Percentiles rank a stretch among this genome's conserved stretches.
phyloP scores from a whole-genome alignment of 2,888 invertebrate genomes.

The Blera fallax region DNA sequence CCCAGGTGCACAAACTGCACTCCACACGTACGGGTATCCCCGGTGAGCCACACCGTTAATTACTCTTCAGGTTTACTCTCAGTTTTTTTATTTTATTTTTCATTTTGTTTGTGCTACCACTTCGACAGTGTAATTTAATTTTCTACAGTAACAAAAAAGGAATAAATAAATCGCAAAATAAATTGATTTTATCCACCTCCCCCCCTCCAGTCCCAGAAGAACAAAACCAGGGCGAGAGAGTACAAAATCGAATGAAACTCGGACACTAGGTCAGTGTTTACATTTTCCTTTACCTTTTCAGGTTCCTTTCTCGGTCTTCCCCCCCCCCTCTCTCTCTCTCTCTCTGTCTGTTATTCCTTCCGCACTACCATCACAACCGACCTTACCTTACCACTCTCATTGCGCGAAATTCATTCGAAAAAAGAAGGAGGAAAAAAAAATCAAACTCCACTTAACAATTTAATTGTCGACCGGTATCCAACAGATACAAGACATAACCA shows the following conservation, averaged over 20 bases:
- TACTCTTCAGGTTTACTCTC: not conserved
- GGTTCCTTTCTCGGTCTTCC: not conserved
- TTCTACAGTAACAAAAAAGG: not conserved
- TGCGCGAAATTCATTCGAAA: slow-evolving; percentile 8
- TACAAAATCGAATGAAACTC: slow-evolving; percentile 26
- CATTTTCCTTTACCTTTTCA: slow-evolving; percentile 6
- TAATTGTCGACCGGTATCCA: slow-evolving; percentile 32
- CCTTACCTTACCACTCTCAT: not conserved
- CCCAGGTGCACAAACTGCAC: not conserved
- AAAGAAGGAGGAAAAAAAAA: not conserved
- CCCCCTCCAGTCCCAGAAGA: not conserved
- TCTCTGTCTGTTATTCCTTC: not conserved
- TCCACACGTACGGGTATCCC: not conserved
- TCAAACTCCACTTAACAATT: slow-evolving; percentile 5
- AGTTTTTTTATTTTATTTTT: not conserved
- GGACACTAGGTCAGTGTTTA: slow-evolving; percentile 54
- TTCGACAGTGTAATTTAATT: slow-evolving; percentile 7
- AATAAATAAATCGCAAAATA: not conserved
- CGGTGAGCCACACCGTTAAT: not conserved
- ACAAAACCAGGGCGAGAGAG: not conserved
- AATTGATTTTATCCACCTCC: not conserved
- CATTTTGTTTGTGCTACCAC: not conserved
- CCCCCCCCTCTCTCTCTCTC: not conserved
- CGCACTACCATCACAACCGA: not conserved
- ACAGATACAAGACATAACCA: slow-evolving; percentile 27